Evolutionary conservation across 2,113 vertebrate genomes (phyloP).

Genomic region (Chloropsis cyanopogon): DNA sequence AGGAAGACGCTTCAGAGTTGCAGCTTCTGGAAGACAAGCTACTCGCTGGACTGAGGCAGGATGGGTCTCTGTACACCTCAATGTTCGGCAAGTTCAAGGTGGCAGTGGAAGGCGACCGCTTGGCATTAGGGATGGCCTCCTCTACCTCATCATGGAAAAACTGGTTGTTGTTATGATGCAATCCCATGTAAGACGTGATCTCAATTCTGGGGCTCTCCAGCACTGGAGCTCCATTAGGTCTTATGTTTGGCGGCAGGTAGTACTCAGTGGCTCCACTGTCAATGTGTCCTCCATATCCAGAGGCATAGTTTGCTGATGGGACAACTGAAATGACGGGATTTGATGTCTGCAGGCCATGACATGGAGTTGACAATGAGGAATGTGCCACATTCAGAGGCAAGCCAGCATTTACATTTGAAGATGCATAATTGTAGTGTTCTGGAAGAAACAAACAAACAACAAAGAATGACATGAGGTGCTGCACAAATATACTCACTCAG

Average conservation of each 20-base stretch:
- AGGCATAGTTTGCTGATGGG: slow-evolving; percentile 79
- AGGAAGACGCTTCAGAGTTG: slow-evolving; percentile 94
- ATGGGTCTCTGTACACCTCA: slow-evolving; percentile 91
- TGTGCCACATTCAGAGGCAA: slow-evolving; percentile 86
- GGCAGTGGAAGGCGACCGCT: slow-evolving; percentile 84
- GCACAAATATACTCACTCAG: not conserved
- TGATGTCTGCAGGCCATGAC: slow-evolving; percentile 86
- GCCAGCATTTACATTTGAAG: slow-evolving; percentile 81
- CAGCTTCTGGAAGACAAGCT: slow-evolving; percentile 96
- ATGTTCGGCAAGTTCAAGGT: slow-evolving; percentile 88
- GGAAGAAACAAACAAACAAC: slow-evolving; percentile 64
- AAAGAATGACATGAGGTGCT: slow-evolving; percentile 4
- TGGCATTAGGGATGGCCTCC: slow-evolving; percentile 78
- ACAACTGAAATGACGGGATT: slow-evolving; percentile 82
- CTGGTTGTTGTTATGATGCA: slow-evolving; percentile 76
- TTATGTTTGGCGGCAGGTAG: slow-evolving; percentile 78
- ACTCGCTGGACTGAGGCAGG: slow-evolving; percentile 92
- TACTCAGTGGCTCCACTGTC: slow-evolving; percentile 80
- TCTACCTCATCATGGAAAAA: slow-evolving; percentile 87
- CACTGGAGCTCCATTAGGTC: slow-evolving; percentile 84
- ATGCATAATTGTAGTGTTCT: slow-evolving; percentile 89
- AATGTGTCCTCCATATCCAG: slow-evolving; percentile 79
- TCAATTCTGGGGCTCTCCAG: slow-evolving; percentile 95
- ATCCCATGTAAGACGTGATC: slow-evolving; percentile 89
- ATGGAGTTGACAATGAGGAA: slow-evolving; percentile 82